Evolutionary conservation across 2,797 vertebrate genomes (phyloP).

Genomic region (Clarias pachynema): DNA sequence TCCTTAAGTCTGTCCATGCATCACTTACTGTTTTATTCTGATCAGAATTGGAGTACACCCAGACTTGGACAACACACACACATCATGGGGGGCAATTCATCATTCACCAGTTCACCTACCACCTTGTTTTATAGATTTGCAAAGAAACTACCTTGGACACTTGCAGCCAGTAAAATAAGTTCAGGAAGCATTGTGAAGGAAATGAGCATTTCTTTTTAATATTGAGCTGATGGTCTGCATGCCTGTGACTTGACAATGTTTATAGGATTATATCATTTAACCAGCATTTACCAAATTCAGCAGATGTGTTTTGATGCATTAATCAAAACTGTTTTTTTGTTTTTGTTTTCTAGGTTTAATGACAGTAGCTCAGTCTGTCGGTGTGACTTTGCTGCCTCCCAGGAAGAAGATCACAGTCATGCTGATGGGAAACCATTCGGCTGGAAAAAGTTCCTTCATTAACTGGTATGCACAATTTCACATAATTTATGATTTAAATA

Average conservation of each 20-base stretch:
- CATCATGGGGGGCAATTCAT: not conserved
- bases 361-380: constrained; percentile 75
- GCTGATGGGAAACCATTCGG: constrained; percentile 88
- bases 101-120: not conserved
- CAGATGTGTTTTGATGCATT: not conserved
- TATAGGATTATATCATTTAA: not conserved
- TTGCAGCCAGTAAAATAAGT: not conserved
- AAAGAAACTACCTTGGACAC: not conserved
- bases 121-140: not conserved
- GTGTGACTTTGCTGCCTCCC: constrained; percentile 77
- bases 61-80: not conserved
- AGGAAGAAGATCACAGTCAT: constrained; percentile 85
- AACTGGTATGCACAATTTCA: constrained; percentile 75
- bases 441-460: constrained; percentile 88
- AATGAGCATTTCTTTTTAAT: not conserved
- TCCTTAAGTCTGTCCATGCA: not conserved
- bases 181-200: not conserved
- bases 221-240: not conserved
- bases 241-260: not conserved
- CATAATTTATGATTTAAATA: not conserved
- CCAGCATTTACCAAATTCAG: not conserved
- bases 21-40: not conserved
- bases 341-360: constrained; percentile 72
- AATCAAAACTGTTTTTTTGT: not conserved
- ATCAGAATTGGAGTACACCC: not conserved